phyloP scores from a whole-genome alignment of 2,113 vertebrate genomes.

The Pelecanoides urinatrix region DNA sequence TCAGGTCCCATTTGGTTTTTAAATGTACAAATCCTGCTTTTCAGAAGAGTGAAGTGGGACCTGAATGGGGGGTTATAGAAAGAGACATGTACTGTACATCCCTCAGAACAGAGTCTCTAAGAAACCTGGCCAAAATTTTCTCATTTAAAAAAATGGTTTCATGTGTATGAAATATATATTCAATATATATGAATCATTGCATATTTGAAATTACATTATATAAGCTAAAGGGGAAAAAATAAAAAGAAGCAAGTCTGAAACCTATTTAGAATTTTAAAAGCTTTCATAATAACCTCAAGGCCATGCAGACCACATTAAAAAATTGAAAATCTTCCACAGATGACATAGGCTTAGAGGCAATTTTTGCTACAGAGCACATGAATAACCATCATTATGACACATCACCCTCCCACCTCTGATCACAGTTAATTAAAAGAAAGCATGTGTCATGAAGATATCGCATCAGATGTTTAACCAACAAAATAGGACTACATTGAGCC shows the following conservation, averaged over 20 bases:
- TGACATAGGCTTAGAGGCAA: constrained; percentile 34
- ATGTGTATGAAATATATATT: neutral
- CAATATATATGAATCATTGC: neutral
- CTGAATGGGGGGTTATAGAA: neutral
- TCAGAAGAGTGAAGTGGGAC: constrained; percentile 26
- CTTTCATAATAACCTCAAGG: constrained; percentile 52
- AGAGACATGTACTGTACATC: neutral
- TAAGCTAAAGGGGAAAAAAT: constrained; percentile 40
- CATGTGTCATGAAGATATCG: neutral
- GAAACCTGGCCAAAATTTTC: constrained; percentile 2
- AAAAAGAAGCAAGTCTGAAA: constrained; percentile 51
- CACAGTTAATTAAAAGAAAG: constrained; percentile 52
- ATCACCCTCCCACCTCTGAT: constrained; percentile 36
- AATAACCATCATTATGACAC: constrained; percentile 39
- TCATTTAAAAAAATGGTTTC: constrained; percentile 1
- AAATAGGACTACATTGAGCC: neutral
- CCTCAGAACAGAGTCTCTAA: neutral
- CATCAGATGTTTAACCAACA: constrained; percentile 23
- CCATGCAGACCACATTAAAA: constrained; percentile 53
- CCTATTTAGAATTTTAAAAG: constrained; percentile 61
- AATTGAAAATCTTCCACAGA: constrained; percentile 41
- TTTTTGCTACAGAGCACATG: constrained; percentile 41
- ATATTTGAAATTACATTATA: neutral
- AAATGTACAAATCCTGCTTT: constrained; percentile 43
- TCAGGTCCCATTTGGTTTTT: constrained; percentile 56